Conservation (phyloP, 1,140 invertebrate species). For the Bathynomus jamesi region DNA sequence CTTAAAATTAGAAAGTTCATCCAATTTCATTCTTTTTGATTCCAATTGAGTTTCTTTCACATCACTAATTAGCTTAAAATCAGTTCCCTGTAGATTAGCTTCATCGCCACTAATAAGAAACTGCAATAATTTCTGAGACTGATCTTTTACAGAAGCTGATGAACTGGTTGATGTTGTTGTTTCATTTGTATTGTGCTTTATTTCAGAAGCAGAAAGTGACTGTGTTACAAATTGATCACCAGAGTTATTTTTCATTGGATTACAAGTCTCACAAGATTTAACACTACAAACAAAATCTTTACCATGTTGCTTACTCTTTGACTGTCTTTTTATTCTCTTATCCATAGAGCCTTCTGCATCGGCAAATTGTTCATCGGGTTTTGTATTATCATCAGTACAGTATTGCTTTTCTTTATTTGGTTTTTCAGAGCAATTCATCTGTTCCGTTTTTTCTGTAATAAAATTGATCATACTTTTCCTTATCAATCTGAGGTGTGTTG, state of each 20-base stretch:
- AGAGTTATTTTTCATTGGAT: constrained; percentile 11
- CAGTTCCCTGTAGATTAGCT: neutral
- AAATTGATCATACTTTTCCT: constrained; percentile 32
- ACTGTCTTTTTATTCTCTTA: neutral
- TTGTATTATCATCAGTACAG: neutral
- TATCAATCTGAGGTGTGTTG: constrained; percentile 29
- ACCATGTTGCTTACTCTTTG: constrained; percentile 22
- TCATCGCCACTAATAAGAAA: neutral
- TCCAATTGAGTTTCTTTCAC: neutral
- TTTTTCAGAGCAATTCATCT: neutral
- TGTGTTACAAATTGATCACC: neutral
- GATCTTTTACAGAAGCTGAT: neutral
- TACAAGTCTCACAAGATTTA: constrained; percentile 33
- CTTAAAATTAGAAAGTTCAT: neutral
- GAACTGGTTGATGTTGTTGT: neutral
- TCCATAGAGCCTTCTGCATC: neutral
- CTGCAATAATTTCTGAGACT: neutral
- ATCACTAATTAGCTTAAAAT: neutral
- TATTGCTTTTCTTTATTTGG: neutral
- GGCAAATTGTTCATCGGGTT: neutral
- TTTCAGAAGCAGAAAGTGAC: neutral
- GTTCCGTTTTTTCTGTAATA: constrained; percentile 8
- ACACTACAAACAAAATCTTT: constrained; percentile 35
- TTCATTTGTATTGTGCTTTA: neutral
- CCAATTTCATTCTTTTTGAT: neutral